A percentile compares a stretch with the other conserved stretches of the same genome.
Evolutionary conservation across 2,113 vertebrate genomes (phyloP).

Genomic region (Cariama cristata): DNA sequence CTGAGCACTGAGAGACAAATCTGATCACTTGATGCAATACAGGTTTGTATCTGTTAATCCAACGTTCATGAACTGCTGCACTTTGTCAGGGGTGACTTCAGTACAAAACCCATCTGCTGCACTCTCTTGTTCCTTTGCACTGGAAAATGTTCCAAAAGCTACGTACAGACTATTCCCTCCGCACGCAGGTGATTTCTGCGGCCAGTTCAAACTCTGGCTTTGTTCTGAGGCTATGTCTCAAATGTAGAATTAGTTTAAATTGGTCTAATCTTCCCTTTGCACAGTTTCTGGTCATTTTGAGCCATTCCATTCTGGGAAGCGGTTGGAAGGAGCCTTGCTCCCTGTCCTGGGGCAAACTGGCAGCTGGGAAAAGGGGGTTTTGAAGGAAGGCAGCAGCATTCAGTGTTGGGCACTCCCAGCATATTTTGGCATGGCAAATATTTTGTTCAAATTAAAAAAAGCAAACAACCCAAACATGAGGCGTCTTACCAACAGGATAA

Average conservation of each 20-base stretch:
- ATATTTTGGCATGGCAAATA: not conserved
- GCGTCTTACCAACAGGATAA: not conserved
- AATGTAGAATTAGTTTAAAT: not conserved
- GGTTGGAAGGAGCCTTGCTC: not conserved
- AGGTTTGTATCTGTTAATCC: conserved; percentile 26
- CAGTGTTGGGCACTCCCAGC: not conserved
- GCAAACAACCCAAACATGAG: not conserved
- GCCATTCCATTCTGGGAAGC: not conserved
- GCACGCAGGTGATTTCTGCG: not conserved
- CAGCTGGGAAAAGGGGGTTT: not conserved
- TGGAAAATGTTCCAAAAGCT: not conserved
- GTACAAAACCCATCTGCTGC: not conserved
- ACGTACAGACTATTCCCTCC: not conserved
- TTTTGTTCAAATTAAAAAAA: not conserved
- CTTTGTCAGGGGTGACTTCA: not conserved
- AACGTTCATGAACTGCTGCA: not conserved
- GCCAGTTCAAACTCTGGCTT: not conserved
- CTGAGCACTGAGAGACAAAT: not conserved
- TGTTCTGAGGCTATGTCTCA: not conserved
- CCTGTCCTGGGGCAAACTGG: not conserved
- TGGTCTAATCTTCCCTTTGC: not conserved
- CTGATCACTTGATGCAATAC: not conserved
- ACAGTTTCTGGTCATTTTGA: not conserved
- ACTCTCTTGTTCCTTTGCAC: not conserved
- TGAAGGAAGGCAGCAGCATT: not conserved